Evolutionary conservation across 2,888 invertebrate species (phyloP), one percentile per base, ranked within the genome.

Genomic region (Epinotia brunnichana): DNA sequence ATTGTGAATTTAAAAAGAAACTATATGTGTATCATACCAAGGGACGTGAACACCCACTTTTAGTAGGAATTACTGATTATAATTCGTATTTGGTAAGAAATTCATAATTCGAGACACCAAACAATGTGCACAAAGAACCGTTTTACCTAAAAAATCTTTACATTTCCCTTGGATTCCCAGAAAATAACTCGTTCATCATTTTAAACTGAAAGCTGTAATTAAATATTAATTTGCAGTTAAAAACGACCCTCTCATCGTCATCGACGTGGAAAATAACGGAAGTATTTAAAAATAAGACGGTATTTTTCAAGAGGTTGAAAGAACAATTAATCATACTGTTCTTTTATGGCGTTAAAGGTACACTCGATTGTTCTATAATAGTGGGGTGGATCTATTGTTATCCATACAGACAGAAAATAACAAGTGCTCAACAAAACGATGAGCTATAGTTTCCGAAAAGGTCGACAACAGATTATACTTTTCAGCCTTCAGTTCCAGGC

Each of bases 231-330:
- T 92, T 90, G 85, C 89, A 87, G 87, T 84, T 86, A 84, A 87
- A 90, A 89, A 89, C 85, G 87, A 85, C 88, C 88, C 87, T 87
- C 90, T 89, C 87, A 86, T 84, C 87, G 88, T 85, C 90, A 90
- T 88, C 89, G 91, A 88, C 87, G 89, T 86, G 91, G 91, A 93
- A 93, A 93, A 93, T 92, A 90, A 87, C 90, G 92, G 92, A 92
- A 91, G 91, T 92, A 84, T 90, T 92, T 90, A 91, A 88, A 90
- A 90, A 91, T 89, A 90, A 90, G 88, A 87, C 91, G 86, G 87
- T 92, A 89, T 93, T 93, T 73, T 92, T 91, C 89, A 92, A 91
- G 91, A 91, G 92, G 91, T 91, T 88, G 90, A 85, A 83, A 85
- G 87, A 91, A 91, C 90, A 91, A 93, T 93, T 93, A 92, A 93